Evolutionary conservation across 2,888 invertebrate species (phyloP), one percentile per base, ranked within the genome.

Genomic region (Perdita meconis): DNA sequence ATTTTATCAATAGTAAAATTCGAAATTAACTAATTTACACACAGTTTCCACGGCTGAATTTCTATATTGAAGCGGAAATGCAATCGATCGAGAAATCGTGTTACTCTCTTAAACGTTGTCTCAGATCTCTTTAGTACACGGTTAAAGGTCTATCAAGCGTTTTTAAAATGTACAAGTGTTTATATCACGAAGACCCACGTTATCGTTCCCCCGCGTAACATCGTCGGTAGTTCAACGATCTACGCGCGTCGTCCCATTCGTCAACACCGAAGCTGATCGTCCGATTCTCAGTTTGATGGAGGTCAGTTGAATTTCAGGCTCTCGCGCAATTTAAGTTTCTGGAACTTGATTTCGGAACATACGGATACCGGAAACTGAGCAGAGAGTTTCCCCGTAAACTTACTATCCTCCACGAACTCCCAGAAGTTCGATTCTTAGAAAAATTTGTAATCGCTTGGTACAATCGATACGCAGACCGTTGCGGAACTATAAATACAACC

Each of bases 101-200:
- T 61, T 78, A 76, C 66, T 57, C 56, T 70, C 63, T 70, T 60
- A 73, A 82, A 78, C 65, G 70, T 78, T 73, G 26, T 63, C 60
- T 73, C 78, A 83, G 81, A 81, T 83, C 68, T 80, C 64, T 51
- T 59, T 68, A 77, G 81, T 67, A 42, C 68, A 63, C 61, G 55
- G 36, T 56, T 78, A 79, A 84, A 79, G 67, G 64, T 78, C 83
- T 85, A 85, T 66, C 57, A 85, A 85, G 85, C 83, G 68, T 78
- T 81, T 79, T 86, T 78, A 68, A 76, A 85, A 83, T 81, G 69
- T 83, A 79, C 75, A 85, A 68, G 55, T 53, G 57, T 78, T n/a
- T 75, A 60, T 81, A 53, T 71, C 66, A 61, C 70, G 70, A 59
- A 38, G 64, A 51, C 59, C 19, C 67, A 71, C 56, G 57, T 59